Percentiles rank a stretch among this genome's conserved stretches.
phyloP scores from a whole-genome alignment of 2,113 vertebrate species.

The Chloebia gouldiae region DNA sequence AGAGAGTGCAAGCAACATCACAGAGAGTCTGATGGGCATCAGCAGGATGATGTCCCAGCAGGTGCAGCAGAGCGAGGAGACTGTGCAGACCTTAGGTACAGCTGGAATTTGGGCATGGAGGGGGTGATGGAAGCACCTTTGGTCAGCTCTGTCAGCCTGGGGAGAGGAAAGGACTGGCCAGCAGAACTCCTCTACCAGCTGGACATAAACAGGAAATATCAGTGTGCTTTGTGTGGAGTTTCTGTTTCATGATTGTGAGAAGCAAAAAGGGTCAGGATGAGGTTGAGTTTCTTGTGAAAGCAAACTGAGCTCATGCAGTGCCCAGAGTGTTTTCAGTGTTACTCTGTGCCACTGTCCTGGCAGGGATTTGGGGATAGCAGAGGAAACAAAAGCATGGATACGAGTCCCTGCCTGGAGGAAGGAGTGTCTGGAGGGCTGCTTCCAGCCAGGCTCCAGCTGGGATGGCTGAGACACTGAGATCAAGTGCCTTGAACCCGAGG shows the following conservation, averaged over 20 bases:
- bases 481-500: constrained; percentile 45
- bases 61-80: constrained; percentile 92
- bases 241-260: not conserved
- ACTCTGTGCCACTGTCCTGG: not conserved
- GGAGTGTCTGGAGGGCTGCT: not conserved
- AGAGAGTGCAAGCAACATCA: constrained; percentile 88
- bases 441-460: constrained; percentile 19
- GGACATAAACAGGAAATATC: not conserved
- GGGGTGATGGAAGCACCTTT: not conserved
- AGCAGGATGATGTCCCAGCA: constrained; percentile 98
- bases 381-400: not conserved
- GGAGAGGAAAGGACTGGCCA: not conserved
- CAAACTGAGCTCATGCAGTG: rapidly evolving
- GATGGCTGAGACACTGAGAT: not conserved
- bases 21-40: constrained; percentile 93
- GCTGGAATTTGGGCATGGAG: not conserved
- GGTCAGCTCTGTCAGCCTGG: not conserved
- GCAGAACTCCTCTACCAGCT: not conserved
- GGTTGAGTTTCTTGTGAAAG: not conserved
- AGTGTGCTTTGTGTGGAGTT: not conserved
- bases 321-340: not conserved
- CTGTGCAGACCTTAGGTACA: constrained; percentile 86
- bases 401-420: not conserved
- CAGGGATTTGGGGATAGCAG: not conserved
- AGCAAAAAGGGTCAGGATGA: not conserved